Evolutionary conservation across 2,888 invertebrate species (phyloP), one percentile per base, ranked within the genome.

Genomic region (Zygogramma bicolorata): DNA sequence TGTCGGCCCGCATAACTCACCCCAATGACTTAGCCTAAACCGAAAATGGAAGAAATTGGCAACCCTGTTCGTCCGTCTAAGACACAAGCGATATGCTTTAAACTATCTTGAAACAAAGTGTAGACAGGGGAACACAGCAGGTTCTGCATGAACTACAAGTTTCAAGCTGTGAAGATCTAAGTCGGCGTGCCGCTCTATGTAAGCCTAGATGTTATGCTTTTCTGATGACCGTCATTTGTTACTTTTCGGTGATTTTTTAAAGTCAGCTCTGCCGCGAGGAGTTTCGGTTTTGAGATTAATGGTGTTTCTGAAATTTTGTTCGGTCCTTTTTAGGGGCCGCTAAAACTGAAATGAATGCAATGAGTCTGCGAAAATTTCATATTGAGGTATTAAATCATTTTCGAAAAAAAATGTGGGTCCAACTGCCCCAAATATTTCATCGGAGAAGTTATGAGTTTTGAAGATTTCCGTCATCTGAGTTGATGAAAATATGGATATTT

Each of bases 191-290:
- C 59, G 70, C 18, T 62, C 66, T 68, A 70, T 66, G 70, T 70
- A 76, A 72, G 70, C 65, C 65, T 74, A 71, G 74, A 73, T 79
- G 79, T 78, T 77, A 77, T 75, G 78, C 62, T 68, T 66, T 74
- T 78, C 77, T 80, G 79, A 79, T 81, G 79, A 79, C 75, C 76
- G 75, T 80, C 80, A 82, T 82, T 81, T 80, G 75, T 80, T 77
- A 69, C 38, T 62, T 70, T 73, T 73, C 74, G 70, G 68, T 58
- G 46, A 66, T 69, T 74, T 74, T 73, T 63, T 62, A 66, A 66
- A 68, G 59, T 59, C 38, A 53, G 34, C 42, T 57, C 57, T 34
- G 15, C 42, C 31, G 65, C 3, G 38, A 8, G 4, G 15, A 18
- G 10, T 22, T n/a, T 58, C 38, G 5, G 8, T 31, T 61, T 60